Percentiles rank a stretch among this genome's conserved stretches.
phyloP scores from a whole-genome alignment of 2,888 invertebrate species.

The Prosapia bicincta region DNA sequence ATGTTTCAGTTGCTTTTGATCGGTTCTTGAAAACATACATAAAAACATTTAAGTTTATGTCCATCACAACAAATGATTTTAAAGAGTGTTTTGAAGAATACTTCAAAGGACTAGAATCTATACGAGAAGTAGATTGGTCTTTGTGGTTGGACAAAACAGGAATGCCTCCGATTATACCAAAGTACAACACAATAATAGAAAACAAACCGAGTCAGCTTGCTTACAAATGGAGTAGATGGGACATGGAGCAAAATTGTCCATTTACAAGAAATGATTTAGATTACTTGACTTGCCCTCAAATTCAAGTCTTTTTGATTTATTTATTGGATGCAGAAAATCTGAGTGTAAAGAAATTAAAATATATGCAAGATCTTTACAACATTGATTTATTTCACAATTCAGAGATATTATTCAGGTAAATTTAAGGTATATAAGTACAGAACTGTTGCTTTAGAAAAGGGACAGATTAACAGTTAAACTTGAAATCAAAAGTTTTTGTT shows the following conservation, averaged over 20 bases:
- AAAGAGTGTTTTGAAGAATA: conserved; percentile 66
- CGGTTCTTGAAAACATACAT: conserved; percentile 80
- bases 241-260: conserved; percentile 44
- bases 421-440: too few relatives aligned
- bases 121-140: conserved; percentile 72
- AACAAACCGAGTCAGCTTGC: conserved; percentile 58
- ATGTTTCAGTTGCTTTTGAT: conserved; percentile 62
- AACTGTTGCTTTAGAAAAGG: too few relatives aligned
- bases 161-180: conserved; percentile 84
- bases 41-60: conserved; percentile 71
- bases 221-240: conserved; percentile 54
- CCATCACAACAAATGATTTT: conserved; percentile 80
- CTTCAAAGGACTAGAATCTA: conserved; percentile 54
- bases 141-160: conserved; percentile 78
- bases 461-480: too few relatives aligned
- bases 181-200: conserved; percentile 50
- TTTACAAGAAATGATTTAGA: conserved; percentile 54
- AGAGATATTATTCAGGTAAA: conserved; percentile 62
- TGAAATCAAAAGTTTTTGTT: too few relatives aligned
- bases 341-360: conserved; percentile 55
- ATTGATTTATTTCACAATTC: conserved; percentile 65
- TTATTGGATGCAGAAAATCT: conserved; percentile 57
- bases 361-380: conserved; percentile 61
- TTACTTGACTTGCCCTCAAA: conserved; percentile 59
- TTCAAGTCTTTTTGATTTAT: conserved; percentile 63